Evolutionary conservation across 2,113 vertebrate species (phyloP), one percentile per base, ranked within the genome.

Genomic region (Malurus cyaneus): DNA sequence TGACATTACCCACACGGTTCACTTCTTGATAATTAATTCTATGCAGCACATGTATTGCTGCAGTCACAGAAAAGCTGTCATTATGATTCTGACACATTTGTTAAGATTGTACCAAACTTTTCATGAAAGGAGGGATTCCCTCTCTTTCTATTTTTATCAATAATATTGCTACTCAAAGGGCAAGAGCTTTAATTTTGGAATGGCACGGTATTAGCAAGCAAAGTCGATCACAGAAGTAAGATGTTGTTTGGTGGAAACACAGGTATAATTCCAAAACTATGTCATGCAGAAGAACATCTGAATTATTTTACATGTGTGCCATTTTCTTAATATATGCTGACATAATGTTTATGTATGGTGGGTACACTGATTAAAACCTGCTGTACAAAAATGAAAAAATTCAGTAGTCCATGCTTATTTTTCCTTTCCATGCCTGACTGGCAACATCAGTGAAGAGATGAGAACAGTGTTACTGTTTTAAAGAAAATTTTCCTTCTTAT

Each of bases 1-100:
- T 94, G 74, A 89, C 82, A 95, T 95, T 76, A 95, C 25, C 32
- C 59, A 89, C 41, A 64, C 12, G 26, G 69, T 86, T 95, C 60
- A 67, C 18, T 74, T 80, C 57, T 86, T 13, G 11, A 41, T 76
- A 86, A 86, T 89, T 96, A 95, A 90, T 88, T 90, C 57, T 54
- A 13, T 60, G 41, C 36, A 84, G 72, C 23, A 52, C 16, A 10
- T 34, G 14, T 70, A 83, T 60, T 83, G 36, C 36, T 74, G 47
- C 36, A 80, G 44, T 61, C 64, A 83, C 44, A 78, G 24, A 71
- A 94, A 93, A 88, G 52, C 28, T 88, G 81, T 62, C 59, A 54
- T 84, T 80, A 83, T 42, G 60, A 65, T 80, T 25, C 31, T 78
- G 47, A 70, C 11, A 11, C 29, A 12, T 6, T 92, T 5, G 7